A percentile compares a stretch with the other conserved stretches of the same genome.
These are phyloP conservation scores for Himalopsyche japonica DNA, from an alignment of 2,888 invertebrate species.

Conservation along the genomic window DNA sequence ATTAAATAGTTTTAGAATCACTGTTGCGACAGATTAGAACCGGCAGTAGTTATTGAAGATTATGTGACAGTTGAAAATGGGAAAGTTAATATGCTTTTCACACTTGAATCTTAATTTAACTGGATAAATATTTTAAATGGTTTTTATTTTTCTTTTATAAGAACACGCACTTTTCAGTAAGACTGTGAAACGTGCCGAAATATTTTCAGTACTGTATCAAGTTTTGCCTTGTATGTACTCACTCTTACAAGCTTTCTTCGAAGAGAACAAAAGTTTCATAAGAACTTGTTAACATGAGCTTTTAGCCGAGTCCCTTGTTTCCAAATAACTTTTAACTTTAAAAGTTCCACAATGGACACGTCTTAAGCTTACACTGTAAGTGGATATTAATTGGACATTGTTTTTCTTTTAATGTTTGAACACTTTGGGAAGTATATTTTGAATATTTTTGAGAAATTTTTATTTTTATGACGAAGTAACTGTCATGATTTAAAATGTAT, in stretches of 20 bases:
- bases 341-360: neutral
- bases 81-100: too few relatives aligned
- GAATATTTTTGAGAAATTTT: too few relatives aligned
- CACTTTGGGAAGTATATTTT: too few relatives aligned
- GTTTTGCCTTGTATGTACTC: neutral
- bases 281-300: slow-evolving; percentile 1
- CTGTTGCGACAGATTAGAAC: too few relatives aligned
- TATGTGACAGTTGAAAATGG: too few relatives aligned
- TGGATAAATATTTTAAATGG: too few relatives aligned
- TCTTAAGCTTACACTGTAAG: neutral
- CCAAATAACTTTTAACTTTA: neutral
- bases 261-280: neutral
- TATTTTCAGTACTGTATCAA: neutral
- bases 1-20: too few relatives aligned
- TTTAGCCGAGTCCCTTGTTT: neutral
- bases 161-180: neutral
- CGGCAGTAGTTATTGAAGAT: too few relatives aligned
- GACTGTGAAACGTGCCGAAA: neutral
- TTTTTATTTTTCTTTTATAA: too few relatives aligned
- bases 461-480: too few relatives aligned
- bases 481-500: too few relatives aligned
- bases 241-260: neutral
- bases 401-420: neutral
- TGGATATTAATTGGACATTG: neutral
- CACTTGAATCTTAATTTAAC: too few relatives aligned